Evolutionary conservation across 2,797 vertebrate genomes (phyloP).

Genomic region (Benthosema pterotum): DNA sequence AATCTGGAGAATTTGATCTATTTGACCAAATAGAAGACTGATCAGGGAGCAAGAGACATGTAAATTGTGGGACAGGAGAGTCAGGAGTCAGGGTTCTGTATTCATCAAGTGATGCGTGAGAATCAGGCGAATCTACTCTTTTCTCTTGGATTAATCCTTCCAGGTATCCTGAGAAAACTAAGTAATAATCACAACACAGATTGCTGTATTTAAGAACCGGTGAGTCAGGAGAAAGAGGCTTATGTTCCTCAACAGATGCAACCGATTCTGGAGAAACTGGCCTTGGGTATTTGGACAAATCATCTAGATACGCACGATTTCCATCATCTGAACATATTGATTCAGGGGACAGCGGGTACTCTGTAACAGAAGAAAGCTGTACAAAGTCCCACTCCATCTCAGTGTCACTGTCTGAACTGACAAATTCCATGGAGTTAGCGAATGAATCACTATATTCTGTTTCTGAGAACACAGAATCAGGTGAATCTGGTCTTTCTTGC

Average conservation of each 20-base stretch:
- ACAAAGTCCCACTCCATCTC: constrained; percentile 10
- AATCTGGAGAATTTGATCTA: constrained; percentile 2
- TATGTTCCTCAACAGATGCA: not conserved
- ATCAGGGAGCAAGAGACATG: not conserved
- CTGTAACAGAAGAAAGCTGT: not conserved
- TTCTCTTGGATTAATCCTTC: not conserved
- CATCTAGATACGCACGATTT: not conserved
- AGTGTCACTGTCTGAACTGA: constrained; percentile 2
- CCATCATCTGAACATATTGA: constrained; percentile 7
- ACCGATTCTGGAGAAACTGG: constrained; percentile 1
- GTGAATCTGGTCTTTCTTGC: constrained; percentile 12
- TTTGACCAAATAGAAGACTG: not conserved
- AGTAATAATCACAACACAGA: constrained; percentile 4
- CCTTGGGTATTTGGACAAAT: not conserved
- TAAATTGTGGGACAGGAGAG: constrained; percentile 8
- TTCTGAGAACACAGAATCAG: constrained; percentile 3
- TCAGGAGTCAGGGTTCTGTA: constrained; percentile 5
- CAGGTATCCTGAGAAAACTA: not conserved
- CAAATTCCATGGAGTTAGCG: not conserved
- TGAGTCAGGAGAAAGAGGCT: constrained; percentile 11
- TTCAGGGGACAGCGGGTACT: constrained; percentile 15
- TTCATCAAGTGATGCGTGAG: not conserved
- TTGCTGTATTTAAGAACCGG: constrained; percentile 1
- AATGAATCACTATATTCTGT: not conserved
- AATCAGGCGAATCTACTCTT: not conserved